Conservation (phyloP, 2,113 vertebrate species). For the Rhineura floridana region DNA sequence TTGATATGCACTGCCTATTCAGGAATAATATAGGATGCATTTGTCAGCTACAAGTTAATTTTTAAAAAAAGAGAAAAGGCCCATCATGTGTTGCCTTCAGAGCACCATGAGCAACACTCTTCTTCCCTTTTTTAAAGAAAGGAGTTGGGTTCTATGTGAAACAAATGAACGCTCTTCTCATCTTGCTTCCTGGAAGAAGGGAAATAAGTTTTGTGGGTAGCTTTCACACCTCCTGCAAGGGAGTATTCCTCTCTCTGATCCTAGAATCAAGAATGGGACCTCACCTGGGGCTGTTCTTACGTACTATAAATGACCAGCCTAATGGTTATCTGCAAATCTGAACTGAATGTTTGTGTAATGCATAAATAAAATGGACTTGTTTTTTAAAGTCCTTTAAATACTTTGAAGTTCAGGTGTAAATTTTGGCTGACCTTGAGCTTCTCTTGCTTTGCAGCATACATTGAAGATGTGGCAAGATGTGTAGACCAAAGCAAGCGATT, state of each 20-base stretch:
- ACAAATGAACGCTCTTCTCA: not conserved
- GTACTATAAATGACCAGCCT: not conserved
- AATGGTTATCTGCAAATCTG: not conserved
- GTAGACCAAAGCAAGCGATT: constrained; percentile 98
- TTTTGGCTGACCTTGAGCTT: constrained; percentile 49
- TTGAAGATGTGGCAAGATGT: constrained; percentile 97
- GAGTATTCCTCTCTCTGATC: not conserved
- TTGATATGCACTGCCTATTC: not conserved
- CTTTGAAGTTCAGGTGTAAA: too few relatives aligned
- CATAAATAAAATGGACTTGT: not conserved
- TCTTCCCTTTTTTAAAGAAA: not conserved
- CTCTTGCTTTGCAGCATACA: constrained; percentile 87
- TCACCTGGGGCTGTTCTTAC: not conserved
- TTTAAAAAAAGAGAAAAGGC: too few relatives aligned
- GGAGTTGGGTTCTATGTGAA: too few relatives aligned
- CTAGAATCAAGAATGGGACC: not conserved
- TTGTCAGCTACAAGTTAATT: too few relatives aligned
- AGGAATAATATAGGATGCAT: not conserved
- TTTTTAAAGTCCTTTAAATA: not conserved
- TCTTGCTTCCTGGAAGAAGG: not conserved
- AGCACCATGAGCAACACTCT: too few relatives aligned
- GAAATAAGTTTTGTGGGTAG: not conserved
- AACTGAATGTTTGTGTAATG: not conserved
- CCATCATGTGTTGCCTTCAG: too few relatives aligned
- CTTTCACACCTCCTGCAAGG: not conserved